These are phyloP conservation scores for Phragmatobia fuliginosa DNA, from an alignment of 2,888 invertebrate species.

Conservation along the genomic window DNA sequence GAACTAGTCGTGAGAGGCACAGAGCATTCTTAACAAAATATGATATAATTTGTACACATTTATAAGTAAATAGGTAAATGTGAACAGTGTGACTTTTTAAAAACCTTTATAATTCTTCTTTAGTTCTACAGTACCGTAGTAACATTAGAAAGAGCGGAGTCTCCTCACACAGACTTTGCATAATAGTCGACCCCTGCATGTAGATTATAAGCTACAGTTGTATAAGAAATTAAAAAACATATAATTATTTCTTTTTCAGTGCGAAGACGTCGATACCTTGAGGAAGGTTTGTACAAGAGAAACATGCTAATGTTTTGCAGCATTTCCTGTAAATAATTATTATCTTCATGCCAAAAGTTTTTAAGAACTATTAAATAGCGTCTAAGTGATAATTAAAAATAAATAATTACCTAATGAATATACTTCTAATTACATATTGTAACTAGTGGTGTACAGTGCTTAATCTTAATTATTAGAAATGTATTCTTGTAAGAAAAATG, in stretches of 20 bases:
- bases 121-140: no score
- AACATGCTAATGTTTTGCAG: slow-evolving; percentile 75
- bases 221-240: no score
- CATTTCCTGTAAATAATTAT: slow-evolving; percentile 69
- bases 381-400: background rate
- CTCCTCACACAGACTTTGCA: no score
- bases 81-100: no score
- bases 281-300: slow-evolving; percentile 80
- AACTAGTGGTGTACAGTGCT: background rate
- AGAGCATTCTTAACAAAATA: no score
- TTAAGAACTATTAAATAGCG: slow-evolving; percentile 8
- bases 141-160: no score
- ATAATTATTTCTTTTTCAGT: slow-evolving; percentile 62
- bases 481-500: background rate
- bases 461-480: background rate
- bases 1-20: no score
- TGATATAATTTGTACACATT: no score
- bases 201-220: no score
- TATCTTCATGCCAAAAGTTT: slow-evolving; percentile 23
- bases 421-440: background rate
- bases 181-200: no score
- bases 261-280: slow-evolving; percentile 82
- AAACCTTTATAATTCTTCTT: no score
- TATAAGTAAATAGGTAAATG: no score
- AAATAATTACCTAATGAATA: background rate